Evolutionary conservation across 2,113 vertebrate genomes (phyloP).

Genomic region (Odobenus rosmarus): DNA sequence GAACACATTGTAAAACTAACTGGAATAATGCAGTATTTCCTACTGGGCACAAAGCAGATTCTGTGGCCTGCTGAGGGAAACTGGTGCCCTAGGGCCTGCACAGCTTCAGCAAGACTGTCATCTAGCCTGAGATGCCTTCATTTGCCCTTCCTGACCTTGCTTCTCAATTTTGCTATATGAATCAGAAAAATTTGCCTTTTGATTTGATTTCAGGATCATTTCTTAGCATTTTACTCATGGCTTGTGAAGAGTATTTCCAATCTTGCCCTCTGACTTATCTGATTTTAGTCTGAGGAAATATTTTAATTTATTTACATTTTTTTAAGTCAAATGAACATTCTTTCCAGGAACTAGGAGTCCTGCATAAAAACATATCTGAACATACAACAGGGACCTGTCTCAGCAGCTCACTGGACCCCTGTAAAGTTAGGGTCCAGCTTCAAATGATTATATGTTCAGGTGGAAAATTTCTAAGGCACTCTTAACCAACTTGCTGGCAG

Average conservation of each 20-base stretch:
- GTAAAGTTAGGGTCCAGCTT: constrained; percentile 21
- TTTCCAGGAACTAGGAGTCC: constrained; percentile 49
- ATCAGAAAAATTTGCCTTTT: constrained; percentile 30
- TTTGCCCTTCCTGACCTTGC: neutral
- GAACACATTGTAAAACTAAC: neutral
- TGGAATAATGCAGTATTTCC: neutral
- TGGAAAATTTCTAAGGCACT: neutral
- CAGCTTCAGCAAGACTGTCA: neutral
- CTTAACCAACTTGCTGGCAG: neutral
- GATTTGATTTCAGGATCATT: constrained; percentile 49
- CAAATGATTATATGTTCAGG: neutral
- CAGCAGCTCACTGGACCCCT: neutral
- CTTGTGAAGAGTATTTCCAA: constrained; percentile 54
- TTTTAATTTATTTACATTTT: constrained; percentile 49
- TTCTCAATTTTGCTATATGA: constrained; percentile 42
- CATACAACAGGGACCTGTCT: neutral
- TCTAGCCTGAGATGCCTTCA: neutral
- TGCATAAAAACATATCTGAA: constrained; percentile 38
- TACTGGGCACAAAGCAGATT: neutral
- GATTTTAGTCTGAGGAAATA: constrained; percentile 37
- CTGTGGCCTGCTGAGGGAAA: neutral
- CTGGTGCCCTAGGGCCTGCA: neutral
- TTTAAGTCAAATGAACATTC: constrained; percentile 60
- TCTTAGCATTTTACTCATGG: constrained; percentile 57
- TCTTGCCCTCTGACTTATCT: constrained; percentile 44